Conservation (phyloP, 2,888 invertebrate species). For the Papilio gigon region DNA sequence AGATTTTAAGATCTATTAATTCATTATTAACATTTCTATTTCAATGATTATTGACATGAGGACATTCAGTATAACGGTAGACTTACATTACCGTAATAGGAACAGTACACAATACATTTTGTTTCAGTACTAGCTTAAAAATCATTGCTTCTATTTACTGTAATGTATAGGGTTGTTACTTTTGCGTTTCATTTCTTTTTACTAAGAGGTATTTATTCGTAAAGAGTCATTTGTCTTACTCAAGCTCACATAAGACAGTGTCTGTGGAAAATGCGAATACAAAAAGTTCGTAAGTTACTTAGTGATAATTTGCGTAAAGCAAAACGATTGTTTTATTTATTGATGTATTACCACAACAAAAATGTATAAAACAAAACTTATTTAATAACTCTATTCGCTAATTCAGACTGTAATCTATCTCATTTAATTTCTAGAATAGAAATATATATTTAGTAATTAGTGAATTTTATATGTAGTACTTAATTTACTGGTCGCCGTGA, state of each 20-base stretch:
- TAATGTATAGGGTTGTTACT: not conserved
- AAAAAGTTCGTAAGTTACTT: not conserved
- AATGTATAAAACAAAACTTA: too few relatives aligned
- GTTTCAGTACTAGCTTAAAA: not conserved
- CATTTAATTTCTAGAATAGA: too few relatives aligned
- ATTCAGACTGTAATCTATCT: too few relatives aligned
- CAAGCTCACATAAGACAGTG: not conserved
- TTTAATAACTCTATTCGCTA: too few relatives aligned
- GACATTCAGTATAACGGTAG: too few relatives aligned
- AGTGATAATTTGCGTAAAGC: not conserved
- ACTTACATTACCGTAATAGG: not conserved
- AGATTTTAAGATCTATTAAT: too few relatives aligned
- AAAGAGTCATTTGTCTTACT: constrained; percentile 8
- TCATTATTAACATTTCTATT: too few relatives aligned
- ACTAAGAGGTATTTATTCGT: not conserved
- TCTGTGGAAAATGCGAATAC: not conserved
- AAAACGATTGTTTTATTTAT: not conserved
- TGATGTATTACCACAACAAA: not conserved
- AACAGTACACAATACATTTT: too few relatives aligned
- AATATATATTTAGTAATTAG: too few relatives aligned
- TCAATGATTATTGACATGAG: too few relatives aligned
- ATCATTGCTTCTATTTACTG: not conserved
- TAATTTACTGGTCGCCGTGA: too few relatives aligned
- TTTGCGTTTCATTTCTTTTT: not conserved
- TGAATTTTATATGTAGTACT: too few relatives aligned